Conservation (phyloP, 1,140 invertebrate species). For the Drosophila eugracilis region DNA sequence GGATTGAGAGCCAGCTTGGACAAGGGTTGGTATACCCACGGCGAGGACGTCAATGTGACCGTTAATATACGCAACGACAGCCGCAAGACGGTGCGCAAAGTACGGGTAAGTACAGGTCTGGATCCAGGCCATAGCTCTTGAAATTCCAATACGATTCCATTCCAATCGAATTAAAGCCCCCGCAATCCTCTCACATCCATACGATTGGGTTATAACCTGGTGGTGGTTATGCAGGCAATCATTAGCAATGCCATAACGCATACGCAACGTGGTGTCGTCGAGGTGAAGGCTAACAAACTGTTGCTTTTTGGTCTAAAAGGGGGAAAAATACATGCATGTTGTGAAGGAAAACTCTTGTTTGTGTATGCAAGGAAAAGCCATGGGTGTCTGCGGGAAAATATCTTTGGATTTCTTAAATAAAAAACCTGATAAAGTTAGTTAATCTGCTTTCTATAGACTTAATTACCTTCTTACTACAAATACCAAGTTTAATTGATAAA, state of each 20-base stretch:
- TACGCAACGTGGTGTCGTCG: constrained; percentile 27
- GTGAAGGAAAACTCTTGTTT: too few species aligned
- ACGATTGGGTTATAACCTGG: too few species aligned
- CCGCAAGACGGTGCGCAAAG: constrained; percentile 96
- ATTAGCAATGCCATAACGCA: constrained; percentile 22
- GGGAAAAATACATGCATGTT: constrained; percentile 6
- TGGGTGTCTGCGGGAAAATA: neutral
- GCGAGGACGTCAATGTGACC: constrained; percentile 95
- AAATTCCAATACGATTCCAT: neutral
- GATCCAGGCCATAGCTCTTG: neutral
- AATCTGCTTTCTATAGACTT: too few species aligned
- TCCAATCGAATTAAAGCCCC: too few species aligned
- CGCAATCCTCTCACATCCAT: too few species aligned
- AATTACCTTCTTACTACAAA: too few species aligned
- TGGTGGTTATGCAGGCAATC: constrained; percentile 11
- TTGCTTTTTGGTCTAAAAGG: constrained; percentile 28
- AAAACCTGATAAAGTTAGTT: too few species aligned
- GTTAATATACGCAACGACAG: constrained; percentile 97
- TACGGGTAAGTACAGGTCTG: constrained; percentile 90
- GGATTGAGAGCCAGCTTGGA: constrained; percentile 95
- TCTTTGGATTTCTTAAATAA: neutral
- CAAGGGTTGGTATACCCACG: constrained; percentile 97
- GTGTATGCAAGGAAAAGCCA: neutral
- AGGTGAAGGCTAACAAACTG: constrained; percentile 28
- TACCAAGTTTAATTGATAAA: too few species aligned